phyloP scores from a whole-genome alignment of 2,888 invertebrate genomes.

The Liopterus haemorrhoidalis region DNA sequence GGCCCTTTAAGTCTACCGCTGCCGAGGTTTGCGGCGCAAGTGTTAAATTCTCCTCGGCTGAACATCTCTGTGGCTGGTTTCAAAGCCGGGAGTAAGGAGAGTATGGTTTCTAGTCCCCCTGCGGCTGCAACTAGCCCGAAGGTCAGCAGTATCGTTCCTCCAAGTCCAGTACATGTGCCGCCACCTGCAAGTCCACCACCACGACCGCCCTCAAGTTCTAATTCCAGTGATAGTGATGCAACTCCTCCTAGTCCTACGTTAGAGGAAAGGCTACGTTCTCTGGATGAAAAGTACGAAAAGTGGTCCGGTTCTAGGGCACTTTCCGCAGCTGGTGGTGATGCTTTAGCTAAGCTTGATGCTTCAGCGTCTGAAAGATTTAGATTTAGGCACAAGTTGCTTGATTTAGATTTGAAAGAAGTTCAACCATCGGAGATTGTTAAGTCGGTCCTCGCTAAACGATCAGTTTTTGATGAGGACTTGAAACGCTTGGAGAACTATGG shows the following conservation, averaged over 20 bases:
- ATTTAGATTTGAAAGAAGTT: conserved; percentile 69
- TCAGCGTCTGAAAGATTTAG: conserved; percentile 52
- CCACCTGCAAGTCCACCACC: conserved; percentile 60
- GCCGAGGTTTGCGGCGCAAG: conserved; percentile 78
- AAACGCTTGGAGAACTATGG: conserved; percentile 84
- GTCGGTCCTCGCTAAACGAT: conserved; percentile 83
- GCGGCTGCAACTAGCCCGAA: conserved; percentile 50
- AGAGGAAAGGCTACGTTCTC: conserved; percentile 84
- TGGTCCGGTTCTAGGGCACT: conserved; percentile 70
- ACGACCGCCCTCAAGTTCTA: conserved; percentile 70
- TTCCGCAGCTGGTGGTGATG: conserved; percentile 53
- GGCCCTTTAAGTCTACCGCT: conserved; percentile 77
- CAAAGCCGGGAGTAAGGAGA: conserved; percentile 42
- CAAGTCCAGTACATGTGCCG: conserved; percentile 44
- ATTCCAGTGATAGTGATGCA: conserved; percentile 63
- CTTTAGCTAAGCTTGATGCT: conserved; percentile 49
- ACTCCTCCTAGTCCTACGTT: conserved; percentile 70
- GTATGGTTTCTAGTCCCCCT: conserved; percentile 40
- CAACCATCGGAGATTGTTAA: conserved; percentile 93
- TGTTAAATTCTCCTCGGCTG: conserved; percentile 43
- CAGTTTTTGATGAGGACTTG: conserved; percentile 93
- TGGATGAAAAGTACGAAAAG: conserved; percentile 90
- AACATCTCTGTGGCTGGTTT: conserved; percentile 45
- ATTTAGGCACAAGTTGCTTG: conserved; percentile 67
- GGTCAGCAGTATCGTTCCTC: conserved; percentile 41